Evolutionary conservation across 1,140 invertebrate genomes (phyloP), one percentile per base, ranked within the genome.

Genomic region (Cydia pomonella): DNA sequence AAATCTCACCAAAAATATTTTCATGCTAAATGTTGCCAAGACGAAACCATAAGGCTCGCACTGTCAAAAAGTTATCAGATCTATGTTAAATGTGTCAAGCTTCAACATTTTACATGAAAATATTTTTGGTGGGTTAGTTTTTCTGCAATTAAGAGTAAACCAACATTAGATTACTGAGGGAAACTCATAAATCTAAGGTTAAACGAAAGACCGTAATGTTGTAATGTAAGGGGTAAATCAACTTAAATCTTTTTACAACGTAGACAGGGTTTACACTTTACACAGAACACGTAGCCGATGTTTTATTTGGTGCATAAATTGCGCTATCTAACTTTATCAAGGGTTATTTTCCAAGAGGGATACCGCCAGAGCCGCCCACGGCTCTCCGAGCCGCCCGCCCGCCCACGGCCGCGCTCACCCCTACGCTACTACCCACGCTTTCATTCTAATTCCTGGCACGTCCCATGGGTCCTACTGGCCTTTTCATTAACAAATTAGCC

Each of bases 241-340:
- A 12, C 47, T 50, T 50, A 50, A 44, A 50, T 18, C 13, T n/a
- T 50, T 50, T 59, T 59, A 59, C 50, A 18, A 6, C 16, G 47
- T 18, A 50, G 47, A 50, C n/a, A 50, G 47, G 1, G 29, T 2
- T 2, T 29, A 41, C 38, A 25, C 27, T 66, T 69, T 69, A 21
- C 64, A 33, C 33, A 13, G 12, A 66, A 27, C 29, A 69, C 16
- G 64, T 69, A 38, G 64, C 64, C 16, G n/a, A 59, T 59, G 29
- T 33, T 69, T 69, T 69, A 69, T 69, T 38, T 9, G 29, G 64
- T 38, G 64, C 64, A 69, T 69, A 69, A 69, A 69, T 69, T 69
- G n/a, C 23, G 29, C 9, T 66, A 66, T 16, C 25, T 41, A 69
- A 69, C 27, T 33, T 69, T 69, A 38, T 69, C 29, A 69, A 69